Evolutionary conservation across 2,113 vertebrate species (phyloP).

Genomic region (Seriola quinqueradiata): DNA sequence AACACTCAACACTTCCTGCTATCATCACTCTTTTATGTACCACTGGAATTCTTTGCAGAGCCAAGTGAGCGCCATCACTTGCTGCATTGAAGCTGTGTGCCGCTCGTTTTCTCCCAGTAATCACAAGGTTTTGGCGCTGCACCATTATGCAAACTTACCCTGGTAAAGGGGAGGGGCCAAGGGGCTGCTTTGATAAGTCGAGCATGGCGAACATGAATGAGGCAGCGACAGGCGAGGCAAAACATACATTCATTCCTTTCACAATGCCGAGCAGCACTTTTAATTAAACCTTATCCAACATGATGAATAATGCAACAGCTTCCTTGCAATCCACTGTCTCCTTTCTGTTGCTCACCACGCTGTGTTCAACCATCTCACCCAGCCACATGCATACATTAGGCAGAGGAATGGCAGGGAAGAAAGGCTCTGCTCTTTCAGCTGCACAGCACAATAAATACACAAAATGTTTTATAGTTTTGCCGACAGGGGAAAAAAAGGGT

Average conservation of each 20-base stretch:
- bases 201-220: conserved; percentile 93
- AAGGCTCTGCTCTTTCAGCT: conserved; percentile 52
- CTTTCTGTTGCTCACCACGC: conserved; percentile 87
- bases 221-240: conserved; percentile 93
- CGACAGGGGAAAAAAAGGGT: conserved; percentile 30
- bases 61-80: conserved; percentile 30
- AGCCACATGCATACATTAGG: conserved; percentile 77
- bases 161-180: conserved; percentile 68
- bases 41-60: conserved; percentile 48
- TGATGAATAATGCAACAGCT: conserved; percentile 93
- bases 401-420: conserved; percentile 60
- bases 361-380: conserved; percentile 72
- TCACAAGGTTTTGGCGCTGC: conserved; percentile 80
- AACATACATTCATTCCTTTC: conserved; percentile 93
- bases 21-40: conserved; percentile 30
- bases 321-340: conserved; percentile 86
- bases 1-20: conserved; percentile 32
- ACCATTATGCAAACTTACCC: conserved; percentile 89
- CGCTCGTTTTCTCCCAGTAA: conserved; percentile 58
- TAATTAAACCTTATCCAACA: conserved; percentile 98
- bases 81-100: conserved; percentile 46
- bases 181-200: conserved; percentile 93
- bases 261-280: conserved; percentile 94
- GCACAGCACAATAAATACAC: conserved; percentile 58
- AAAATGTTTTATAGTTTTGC: conserved; percentile 67